Conservation (phyloP, 2,888 invertebrate genomes). For the Leptarthrus brevirostris region DNA sequence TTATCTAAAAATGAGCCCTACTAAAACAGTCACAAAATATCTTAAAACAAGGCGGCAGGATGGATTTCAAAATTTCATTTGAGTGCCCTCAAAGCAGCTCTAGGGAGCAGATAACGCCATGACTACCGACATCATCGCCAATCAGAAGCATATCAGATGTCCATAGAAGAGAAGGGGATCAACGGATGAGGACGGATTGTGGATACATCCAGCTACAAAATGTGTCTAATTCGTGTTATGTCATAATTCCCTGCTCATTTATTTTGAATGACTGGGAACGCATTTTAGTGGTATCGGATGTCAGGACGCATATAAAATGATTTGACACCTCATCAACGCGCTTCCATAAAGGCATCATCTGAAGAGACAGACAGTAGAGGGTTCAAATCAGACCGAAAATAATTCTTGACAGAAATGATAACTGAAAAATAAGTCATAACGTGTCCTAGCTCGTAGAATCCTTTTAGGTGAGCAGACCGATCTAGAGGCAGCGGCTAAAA, state of each 20-base stretch:
- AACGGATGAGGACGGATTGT: neutral
- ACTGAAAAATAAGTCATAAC: slow-evolving; percentile 23
- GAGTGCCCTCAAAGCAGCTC: slow-evolving; percentile 30
- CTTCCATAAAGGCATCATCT: slow-evolving; percentile 9
- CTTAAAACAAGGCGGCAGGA: slow-evolving; percentile 31
- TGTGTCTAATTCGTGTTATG: slow-evolving; percentile 56
- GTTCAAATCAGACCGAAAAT: slow-evolving; percentile 41
- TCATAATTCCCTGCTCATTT: slow-evolving; percentile 56
- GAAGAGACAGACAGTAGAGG: slow-evolving; percentile 4
- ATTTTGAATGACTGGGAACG: slow-evolving; percentile 51
- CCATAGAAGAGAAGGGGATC: neutral
- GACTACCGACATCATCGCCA: slow-evolving; percentile 40
- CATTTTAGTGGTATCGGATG: slow-evolving; percentile 51
- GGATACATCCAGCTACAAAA: slow-evolving; percentile 48
- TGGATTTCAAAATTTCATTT: slow-evolving; percentile 47
- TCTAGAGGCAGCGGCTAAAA: neutral
- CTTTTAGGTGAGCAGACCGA: neutral
- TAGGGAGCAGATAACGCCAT: slow-evolving; percentile 4
- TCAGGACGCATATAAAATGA: slow-evolving; percentile 48
- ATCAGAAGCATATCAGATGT: slow-evolving; percentile 49
- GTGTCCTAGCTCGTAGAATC: neutral
- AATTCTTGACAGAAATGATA: slow-evolving; percentile 23
- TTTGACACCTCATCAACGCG: slow-evolving; percentile 51
- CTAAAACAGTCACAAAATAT: slow-evolving; percentile 12
- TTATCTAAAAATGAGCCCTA: slow-evolving; percentile 6